Conservation (phyloP, 1,140 invertebrate genomes). For the Atta texana region DNA sequence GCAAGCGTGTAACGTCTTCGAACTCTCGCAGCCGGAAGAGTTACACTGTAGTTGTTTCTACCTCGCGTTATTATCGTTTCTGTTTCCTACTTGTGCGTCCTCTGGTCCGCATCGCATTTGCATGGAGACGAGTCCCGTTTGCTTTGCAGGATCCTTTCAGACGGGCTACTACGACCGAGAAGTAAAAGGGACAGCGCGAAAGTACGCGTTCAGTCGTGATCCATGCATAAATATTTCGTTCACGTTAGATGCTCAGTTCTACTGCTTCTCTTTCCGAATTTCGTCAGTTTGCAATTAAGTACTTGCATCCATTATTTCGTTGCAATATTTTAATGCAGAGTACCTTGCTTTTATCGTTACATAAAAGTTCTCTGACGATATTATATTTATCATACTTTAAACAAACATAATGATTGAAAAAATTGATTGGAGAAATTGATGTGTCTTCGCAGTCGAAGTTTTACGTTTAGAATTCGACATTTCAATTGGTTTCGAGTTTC, state of each 20-base stretch:
- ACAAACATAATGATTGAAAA: background rate
- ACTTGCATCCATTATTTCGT: background rate
- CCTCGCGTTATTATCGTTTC: slow-evolving; percentile 58
- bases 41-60: slow-evolving; percentile 27
- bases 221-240: slow-evolving; percentile 9
- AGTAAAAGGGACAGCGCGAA: slow-evolving; percentile 31
- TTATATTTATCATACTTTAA: background rate
- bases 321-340: slow-evolving; percentile 11
- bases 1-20: background rate
- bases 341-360: background rate
- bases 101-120: slow-evolving; percentile 48
- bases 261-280: background rate
- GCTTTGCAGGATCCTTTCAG: slow-evolving; percentile 37
- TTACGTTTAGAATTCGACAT: background rate
- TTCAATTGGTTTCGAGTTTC: slow-evolving; percentile 11
- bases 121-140: slow-evolving; percentile 67
- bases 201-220: slow-evolving; percentile 34
- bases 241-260: background rate
- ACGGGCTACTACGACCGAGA: background rate
- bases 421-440: no score
- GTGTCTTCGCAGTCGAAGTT: background rate
- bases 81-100: slow-evolving; percentile 20
- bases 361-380: background rate
- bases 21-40: slow-evolving; percentile 16
- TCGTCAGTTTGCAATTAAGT: background rate